A percentile compares a stretch with the other conserved stretches of the same genome.
Evolutionary conservation across 1,140 invertebrate species (phyloP).

Genomic region (Drosophila erecta): DNA sequence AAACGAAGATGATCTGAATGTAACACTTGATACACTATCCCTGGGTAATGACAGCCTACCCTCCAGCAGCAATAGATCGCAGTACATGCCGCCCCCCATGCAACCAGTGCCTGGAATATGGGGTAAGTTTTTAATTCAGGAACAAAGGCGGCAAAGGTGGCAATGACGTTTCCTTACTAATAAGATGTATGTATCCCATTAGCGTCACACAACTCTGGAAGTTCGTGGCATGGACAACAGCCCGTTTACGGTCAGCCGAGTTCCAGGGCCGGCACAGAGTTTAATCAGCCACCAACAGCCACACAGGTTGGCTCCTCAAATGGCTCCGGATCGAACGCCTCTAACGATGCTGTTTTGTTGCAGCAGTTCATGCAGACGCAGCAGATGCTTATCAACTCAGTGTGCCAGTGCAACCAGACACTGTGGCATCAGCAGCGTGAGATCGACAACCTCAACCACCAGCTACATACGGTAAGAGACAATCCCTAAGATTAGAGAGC

Average conservation of each 20-base stretch:
- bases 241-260: constrained; percentile 39
- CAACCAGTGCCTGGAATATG: constrained; percentile 68
- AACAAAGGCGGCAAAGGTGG: no score
- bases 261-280: constrained; percentile 22
- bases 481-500: neutral
- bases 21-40: constrained; percentile 67
- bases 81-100: constrained; percentile 82
- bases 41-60: constrained; percentile 77
- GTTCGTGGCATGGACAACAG: constrained; percentile 55
- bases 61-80: constrained; percentile 78
- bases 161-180: no score
- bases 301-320: constrained; percentile 53
- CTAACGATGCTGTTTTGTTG: constrained; percentile 82
- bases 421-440: constrained; percentile 88
- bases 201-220: constrained; percentile 51
- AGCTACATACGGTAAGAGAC: constrained; percentile 67
- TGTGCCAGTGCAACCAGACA: constrained; percentile 88
- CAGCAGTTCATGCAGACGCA: constrained; percentile 87
- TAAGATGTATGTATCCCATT: neutral
- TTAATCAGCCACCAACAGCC: constrained; percentile 9
- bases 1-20: constrained; percentile 65
- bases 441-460: constrained; percentile 84
- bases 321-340: constrained; percentile 50
- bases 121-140: constrained; percentile 54
- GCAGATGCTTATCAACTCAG: constrained; percentile 87